Conservation (phyloP, 2,888 invertebrate genomes). For the Ecdyonurus torrentis region DNA sequence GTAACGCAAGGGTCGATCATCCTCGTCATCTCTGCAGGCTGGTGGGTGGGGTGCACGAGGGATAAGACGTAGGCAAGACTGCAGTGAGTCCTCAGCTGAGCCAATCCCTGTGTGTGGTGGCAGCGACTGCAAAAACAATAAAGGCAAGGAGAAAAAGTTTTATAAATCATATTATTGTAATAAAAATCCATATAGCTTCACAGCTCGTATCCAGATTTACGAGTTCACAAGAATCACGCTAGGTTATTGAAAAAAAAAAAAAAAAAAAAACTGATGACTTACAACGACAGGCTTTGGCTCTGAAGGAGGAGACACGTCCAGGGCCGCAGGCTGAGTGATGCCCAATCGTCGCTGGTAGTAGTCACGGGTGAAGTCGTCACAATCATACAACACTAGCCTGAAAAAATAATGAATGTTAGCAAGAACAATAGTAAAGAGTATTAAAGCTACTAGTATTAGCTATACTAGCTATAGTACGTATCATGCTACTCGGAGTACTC, state of each 20-base stretch:
- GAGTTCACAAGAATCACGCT: too few species aligned
- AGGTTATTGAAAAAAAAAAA: too few species aligned
- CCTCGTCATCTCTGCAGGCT: background rate
- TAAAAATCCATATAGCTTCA: too few species aligned
- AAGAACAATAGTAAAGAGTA: too few species aligned
- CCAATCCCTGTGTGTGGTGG: constrained; percentile 59
- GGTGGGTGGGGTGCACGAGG: constrained; percentile 42
- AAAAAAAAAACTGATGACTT: too few species aligned
- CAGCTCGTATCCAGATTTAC: too few species aligned
- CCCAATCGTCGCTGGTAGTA: constrained; percentile 46
- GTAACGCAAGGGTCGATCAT: constrained; percentile 43
- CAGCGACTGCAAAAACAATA: constrained; percentile 31
- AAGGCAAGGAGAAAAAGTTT: too few species aligned
- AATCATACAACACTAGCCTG: constrained; percentile 55
- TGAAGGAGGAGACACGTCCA: constrained; percentile 7
- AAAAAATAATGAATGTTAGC: too few species aligned
- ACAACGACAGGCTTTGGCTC: background rate
- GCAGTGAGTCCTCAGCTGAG: constrained; percentile 57
- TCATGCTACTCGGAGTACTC: too few species aligned
- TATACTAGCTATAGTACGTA: too few species aligned
- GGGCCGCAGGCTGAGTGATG: constrained; percentile 30
- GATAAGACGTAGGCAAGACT: constrained; percentile 49
- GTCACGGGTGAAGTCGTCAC: constrained; percentile 61
- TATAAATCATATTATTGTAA: too few species aligned
- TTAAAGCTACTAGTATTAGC: too few species aligned